These are phyloP conservation scores for Pongo abelii DNA, from an alignment of 2,113 vertebrate genomes.

Conservation along the genomic window DNA sequence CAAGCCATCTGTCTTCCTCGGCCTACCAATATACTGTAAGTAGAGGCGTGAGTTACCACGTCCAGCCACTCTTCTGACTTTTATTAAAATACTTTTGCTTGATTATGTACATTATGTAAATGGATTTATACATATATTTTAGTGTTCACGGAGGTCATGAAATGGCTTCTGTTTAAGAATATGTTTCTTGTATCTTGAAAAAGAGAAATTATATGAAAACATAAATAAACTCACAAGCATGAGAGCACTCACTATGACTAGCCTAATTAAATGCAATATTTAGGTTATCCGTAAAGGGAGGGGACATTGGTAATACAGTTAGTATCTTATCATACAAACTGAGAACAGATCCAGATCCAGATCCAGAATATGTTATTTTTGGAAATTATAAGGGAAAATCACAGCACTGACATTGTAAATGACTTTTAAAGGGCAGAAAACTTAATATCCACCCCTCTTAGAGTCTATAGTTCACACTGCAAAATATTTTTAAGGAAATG, in stretches of 20 bases:
- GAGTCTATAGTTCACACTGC: constrained; percentile 53
- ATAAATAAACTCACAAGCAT: not conserved
- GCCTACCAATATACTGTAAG: too few relatives aligned
- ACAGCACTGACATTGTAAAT: constrained; percentile 54
- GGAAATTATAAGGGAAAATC: constrained; percentile 19
- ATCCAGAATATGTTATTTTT: not conserved
- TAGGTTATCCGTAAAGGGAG: not conserved
- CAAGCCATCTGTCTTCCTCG: too few relatives aligned
- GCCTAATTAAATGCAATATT: not conserved
- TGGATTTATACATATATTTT: not conserved
- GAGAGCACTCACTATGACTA: not conserved
- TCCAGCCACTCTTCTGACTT: not conserved
- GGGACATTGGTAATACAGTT: not conserved
- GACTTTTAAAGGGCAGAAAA: constrained; percentile 60
- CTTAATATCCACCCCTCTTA: constrained; percentile 51
- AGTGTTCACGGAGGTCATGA: not conserved
- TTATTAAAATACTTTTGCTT: not conserved
- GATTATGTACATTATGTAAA: not conserved
- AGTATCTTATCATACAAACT: not conserved
- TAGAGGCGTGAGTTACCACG: too few relatives aligned
- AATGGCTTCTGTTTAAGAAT: not conserved
- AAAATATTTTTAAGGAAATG: constrained; percentile 62
- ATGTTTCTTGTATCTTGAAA: not conserved
- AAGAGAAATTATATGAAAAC: not conserved
- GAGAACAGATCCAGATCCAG: not conserved